phyloP scores from a whole-genome alignment of 37 sponge, comb jelly and placozoan genomes.

The Spongilla lacustris region DNA sequence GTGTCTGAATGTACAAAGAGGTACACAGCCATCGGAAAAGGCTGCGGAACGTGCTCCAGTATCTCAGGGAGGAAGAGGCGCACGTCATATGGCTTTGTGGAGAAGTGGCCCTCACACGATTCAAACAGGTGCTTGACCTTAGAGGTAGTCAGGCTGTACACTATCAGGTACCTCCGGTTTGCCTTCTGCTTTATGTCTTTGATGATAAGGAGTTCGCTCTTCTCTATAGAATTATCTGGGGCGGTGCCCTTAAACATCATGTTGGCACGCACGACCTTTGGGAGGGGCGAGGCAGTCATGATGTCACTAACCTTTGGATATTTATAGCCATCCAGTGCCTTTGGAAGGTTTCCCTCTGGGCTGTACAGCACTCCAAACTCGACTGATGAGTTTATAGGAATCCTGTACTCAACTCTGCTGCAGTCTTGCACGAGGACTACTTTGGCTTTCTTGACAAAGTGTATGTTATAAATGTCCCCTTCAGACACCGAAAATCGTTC shows the following conservation, averaged over 20 bases:
- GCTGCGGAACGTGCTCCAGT: conserved; percentile 29
- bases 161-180: conserved; percentile 19
- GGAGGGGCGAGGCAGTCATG: conserved; percentile 26
- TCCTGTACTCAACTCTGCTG: conserved; percentile 14
- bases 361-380: conserved; percentile 49
- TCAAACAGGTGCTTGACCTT: conserved; percentile 32
- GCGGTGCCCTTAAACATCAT: conserved; percentile 47
- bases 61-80: conserved; percentile 62
- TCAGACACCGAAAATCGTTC: conserved; percentile 50
- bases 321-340: conserved; percentile 40
- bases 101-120: conserved; percentile 50
- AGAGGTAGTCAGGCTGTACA: conserved; percentile 23
- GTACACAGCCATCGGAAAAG: conserved; percentile 28
- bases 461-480: conserved; percentile 59
- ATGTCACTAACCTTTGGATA: conserved; percentile 47
- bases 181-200: background rate
- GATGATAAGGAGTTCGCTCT: conserved; percentile 42
- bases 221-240: conserved; percentile 28
- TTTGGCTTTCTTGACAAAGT: conserved; percentile 46
- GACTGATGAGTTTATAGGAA: conserved; percentile 44
- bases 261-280: conserved; percentile 30
- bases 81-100: conserved; percentile 59
- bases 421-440: conserved; percentile 23
- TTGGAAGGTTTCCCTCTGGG: conserved; percentile 17
- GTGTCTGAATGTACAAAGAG: conserved; percentile 6